Evolutionary conservation across 2,888 invertebrate genomes (phyloP).

Genomic region (Periphyllus acericola): DNA sequence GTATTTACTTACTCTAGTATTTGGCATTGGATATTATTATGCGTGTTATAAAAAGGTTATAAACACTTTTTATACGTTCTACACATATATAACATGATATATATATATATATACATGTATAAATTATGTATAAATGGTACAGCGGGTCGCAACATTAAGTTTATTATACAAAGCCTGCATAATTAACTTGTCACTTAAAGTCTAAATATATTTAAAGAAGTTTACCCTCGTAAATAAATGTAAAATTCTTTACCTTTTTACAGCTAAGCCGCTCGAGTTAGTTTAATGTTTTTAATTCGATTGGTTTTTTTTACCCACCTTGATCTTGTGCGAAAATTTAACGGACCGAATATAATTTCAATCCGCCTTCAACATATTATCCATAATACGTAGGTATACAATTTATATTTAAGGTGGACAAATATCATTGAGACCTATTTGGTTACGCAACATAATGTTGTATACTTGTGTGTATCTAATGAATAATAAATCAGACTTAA

Average conservation of each 20-base stretch:
- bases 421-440: neutral
- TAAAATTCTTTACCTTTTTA: neutral
- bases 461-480: neutral
- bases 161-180: slow-evolving; percentile 6
- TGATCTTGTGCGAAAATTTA: neutral
- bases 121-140: too few relatives aligned
- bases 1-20: slow-evolving; percentile 20
- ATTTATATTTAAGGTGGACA: neutral
- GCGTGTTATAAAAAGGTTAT: slow-evolving; percentile 11
- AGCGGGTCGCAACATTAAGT: slow-evolving; percentile 10
- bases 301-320: neutral
- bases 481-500: neutral
- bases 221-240: slow-evolving; percentile 4
- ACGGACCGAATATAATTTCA: neutral
- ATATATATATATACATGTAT: neutral
- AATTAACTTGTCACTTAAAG: slow-evolving; percentile 15
- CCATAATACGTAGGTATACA: neutral
- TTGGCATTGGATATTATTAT: slow-evolving; percentile 25
- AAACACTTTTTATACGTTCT: neutral
- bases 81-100: neutral
- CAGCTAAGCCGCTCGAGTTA: neutral
- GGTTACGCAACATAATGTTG: neutral
- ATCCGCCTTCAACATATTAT: neutral
- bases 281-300: slow-evolving; percentile 5
- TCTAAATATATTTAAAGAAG: slow-evolving; percentile 15